Evolutionary conservation across 1,140 invertebrate genomes (phyloP).

Genomic region (Charaxes varanes): DNA sequence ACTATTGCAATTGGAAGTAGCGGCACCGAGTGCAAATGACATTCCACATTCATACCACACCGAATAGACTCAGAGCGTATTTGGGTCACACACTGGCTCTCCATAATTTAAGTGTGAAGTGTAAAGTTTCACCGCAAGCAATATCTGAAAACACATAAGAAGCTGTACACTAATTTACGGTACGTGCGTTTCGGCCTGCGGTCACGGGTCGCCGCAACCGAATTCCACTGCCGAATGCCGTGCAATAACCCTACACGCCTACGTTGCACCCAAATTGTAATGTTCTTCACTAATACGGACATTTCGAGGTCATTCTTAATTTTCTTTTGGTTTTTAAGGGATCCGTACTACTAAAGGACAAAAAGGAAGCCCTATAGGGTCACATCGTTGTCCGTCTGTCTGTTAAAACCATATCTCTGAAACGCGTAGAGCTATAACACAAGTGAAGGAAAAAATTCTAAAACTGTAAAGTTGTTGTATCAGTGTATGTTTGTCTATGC

Average conservation of each 20-base stretch:
- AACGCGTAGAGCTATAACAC: no score
- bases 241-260: constrained; percentile 33
- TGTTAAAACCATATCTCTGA: no score
- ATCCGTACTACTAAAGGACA: no score
- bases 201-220: constrained; percentile 51
- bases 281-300: constrained; percentile 10
- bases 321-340: constrained; percentile 23
- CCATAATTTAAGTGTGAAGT: constrained; percentile 48
- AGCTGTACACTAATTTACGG: constrained; percentile 58
- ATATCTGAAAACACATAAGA: constrained; percentile 46
- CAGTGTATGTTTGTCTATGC: no score
- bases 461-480: no score
- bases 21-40: constrained; percentile 48
- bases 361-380: no score
- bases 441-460: no score
- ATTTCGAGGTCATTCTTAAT: constrained; percentile 29
- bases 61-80: constrained; percentile 44
- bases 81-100: constrained; percentile 58
- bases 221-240: constrained; percentile 53
- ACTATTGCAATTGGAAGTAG: constrained; percentile 51
- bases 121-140: constrained; percentile 59
- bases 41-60: constrained; percentile 48
- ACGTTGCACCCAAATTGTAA: constrained; percentile 19
- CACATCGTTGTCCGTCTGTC: no score
- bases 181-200: constrained; percentile 58